Conservation (phyloP, 2,113 vertebrate species). For the Cacatua alba region DNA sequence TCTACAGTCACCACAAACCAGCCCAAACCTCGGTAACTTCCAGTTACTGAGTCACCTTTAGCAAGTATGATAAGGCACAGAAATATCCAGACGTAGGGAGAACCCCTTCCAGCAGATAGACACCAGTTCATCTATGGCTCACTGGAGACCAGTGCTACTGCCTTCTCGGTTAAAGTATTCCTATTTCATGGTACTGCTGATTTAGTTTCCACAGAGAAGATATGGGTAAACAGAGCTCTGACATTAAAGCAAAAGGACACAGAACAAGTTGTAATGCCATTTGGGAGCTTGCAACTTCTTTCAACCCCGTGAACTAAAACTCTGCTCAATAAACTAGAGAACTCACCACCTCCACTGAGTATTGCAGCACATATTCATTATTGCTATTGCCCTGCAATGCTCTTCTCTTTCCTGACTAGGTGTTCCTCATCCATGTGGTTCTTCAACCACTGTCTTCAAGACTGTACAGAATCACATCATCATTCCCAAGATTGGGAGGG, state of each 20-base stretch:
- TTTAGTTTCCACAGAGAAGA: neutral
- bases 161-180: neutral
- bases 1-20: neutral
- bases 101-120: neutral
- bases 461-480: neutral
- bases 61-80: slow-evolving; percentile 49
- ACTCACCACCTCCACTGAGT: neutral
- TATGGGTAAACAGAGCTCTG: neutral
- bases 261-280: neutral
- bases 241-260: neutral
- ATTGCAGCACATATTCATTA: neutral
- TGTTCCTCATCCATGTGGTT: neutral
- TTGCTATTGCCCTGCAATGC: neutral
- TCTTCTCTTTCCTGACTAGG: neutral
- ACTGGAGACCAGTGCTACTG: neutral
- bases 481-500: neutral
- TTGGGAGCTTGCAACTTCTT: neutral
- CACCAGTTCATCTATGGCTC: neutral
- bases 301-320: neutral
- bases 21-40: neutral
- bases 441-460: neutral
- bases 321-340: neutral
- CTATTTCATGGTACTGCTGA: neutral
- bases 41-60: neutral
- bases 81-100: neutral